Base-by-base conservation (phyloP, 2,113 vertebrate genomes). In the Pampusana beccarii region DNA sequence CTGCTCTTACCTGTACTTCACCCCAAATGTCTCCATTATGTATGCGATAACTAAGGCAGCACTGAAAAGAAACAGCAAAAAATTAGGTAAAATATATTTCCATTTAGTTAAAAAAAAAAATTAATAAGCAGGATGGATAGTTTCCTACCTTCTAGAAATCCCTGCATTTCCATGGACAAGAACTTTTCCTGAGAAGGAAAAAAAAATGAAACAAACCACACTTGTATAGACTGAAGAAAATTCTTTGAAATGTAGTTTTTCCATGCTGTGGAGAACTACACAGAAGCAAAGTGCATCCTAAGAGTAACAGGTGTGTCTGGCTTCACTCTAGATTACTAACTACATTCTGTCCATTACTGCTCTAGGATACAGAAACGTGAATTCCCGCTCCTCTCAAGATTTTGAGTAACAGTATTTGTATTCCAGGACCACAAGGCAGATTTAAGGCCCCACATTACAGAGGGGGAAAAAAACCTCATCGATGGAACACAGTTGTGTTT, bases 11-110 rank as follows among this genome's bases (percentile, higher is more conserved):
- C 99, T 99, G 98, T 99, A 99, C 94, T 99, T 99, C 96, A 99
- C 98, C 90, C 99, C 99, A 98, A 99, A 99, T 31, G 99, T 99
- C 98, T 99, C 99, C 99, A 99, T 99, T 95, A 99, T 99, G 97
- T 99, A 99, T 50, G 99, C 99, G 98, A 99, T 99, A 97, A 99
- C 99, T 98, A 99, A 99, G 98, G 99, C 99, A 98, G 99, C 99
- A 97, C 99, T 99, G 97, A 69, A 98, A 96, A 86, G 69, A 12
- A 80, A 73, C 46, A 46, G 83, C 60, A 11, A 44, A 67, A 65
- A 48, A 56, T 84, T 23, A 91, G 44, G 33, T 24, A 51, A 82
- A 88, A 57, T 65, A 28, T 1, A 90, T 31, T 93, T 24, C 7
- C 42, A 64, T 24, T 23, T 42, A 36, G 79, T 42, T 69, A 90